A percentile compares a stretch with the other conserved stretches of the same genome.
Evolutionary conservation across 1,140 invertebrate genomes (phyloP).

Genomic region (Hyphantria cunea): DNA sequence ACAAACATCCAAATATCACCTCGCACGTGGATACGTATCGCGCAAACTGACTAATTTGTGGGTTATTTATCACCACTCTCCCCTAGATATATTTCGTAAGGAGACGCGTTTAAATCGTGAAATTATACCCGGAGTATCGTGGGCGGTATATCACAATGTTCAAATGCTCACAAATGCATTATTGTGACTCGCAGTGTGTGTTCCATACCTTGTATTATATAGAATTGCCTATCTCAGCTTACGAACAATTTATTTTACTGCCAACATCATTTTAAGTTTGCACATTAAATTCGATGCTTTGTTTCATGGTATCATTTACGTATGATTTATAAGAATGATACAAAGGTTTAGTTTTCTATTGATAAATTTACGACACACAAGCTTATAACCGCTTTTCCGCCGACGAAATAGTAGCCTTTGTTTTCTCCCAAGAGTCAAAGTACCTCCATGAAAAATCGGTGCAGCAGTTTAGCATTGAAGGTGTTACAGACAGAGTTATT

Average conservation of each 20-base stretch:
- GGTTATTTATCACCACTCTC: conserved; percentile 68
- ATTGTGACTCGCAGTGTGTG: conserved; percentile 17
- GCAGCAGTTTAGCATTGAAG: no score
- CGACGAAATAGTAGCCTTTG: no score
- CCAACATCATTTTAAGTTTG: neutral
- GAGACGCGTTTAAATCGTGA: conserved; percentile 62
- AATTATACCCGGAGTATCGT: conserved; percentile 66
- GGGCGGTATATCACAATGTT: conserved; percentile 71
- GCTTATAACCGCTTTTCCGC: no score
- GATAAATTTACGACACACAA: no score
- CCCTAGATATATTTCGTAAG: conserved; percentile 66
- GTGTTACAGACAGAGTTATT: no score
- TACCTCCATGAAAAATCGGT: no score
- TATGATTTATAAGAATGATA: conserved; percentile 1
- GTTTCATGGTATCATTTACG: conserved; percentile 2
- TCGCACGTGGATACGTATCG: conserved; percentile 52
- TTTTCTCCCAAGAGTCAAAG: no score
- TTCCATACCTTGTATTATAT: neutral
- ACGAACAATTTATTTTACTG: conserved; percentile 14
- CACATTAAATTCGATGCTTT: neutral
- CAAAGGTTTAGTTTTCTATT: no score
- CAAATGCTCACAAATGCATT: conserved; percentile 45
- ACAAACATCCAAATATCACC: conserved; percentile 68
- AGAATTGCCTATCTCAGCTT: conserved; percentile 1
- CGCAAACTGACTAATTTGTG: conserved; percentile 67